Evolutionary conservation across 1,140 invertebrate species (phyloP).

Genomic region (Theocolax elegans): DNA sequence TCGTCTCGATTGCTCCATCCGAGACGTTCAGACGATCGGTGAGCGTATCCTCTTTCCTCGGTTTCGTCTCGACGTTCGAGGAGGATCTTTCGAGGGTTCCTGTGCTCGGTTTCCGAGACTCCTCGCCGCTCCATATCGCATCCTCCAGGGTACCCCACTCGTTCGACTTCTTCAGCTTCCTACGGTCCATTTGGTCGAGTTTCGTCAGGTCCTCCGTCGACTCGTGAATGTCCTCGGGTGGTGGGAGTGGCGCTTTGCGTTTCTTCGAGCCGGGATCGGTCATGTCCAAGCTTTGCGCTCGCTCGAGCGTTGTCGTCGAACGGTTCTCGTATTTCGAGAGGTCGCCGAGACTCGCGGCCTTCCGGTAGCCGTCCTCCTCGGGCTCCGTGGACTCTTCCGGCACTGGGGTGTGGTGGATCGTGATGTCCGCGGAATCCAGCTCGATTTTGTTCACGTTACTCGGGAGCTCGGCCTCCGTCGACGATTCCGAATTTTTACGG

Average conservation of each 20-base stretch:
- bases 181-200: conserved; percentile 73
- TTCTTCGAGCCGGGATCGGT: conserved; percentile 77
- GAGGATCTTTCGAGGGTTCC: not conserved
- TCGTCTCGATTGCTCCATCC: conserved; percentile 32
- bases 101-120: conserved; percentile 32
- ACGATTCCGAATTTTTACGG: conserved; percentile 67
- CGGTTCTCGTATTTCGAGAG: conserved; percentile 79
- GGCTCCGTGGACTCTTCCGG: conserved; percentile 63
- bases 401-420: conserved; percentile 76
- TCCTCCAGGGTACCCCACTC: conserved; percentile 83
- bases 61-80: not conserved
- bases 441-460: conserved; percentile 73
- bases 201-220: conserved; percentile 71
- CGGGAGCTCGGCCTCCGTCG: conserved; percentile 65
- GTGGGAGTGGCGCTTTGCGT: conserved; percentile 72
- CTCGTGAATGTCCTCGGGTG: conserved; percentile 71
- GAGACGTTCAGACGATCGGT: not conserved
- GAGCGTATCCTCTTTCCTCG: conserved; percentile 1
- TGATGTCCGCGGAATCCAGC: conserved; percentile 78
- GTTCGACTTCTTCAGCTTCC: conserved; percentile 77
- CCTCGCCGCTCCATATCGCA: conserved; percentile 70
- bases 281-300: conserved; percentile 85
- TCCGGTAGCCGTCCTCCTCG: conserved; percentile 74
- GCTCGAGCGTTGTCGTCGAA: conserved; percentile 74
- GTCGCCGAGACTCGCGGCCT: conserved; percentile 84